Evolutionary conservation across 1,140 invertebrate species (phyloP).

Genomic region (Aphis craccivora): DNA sequence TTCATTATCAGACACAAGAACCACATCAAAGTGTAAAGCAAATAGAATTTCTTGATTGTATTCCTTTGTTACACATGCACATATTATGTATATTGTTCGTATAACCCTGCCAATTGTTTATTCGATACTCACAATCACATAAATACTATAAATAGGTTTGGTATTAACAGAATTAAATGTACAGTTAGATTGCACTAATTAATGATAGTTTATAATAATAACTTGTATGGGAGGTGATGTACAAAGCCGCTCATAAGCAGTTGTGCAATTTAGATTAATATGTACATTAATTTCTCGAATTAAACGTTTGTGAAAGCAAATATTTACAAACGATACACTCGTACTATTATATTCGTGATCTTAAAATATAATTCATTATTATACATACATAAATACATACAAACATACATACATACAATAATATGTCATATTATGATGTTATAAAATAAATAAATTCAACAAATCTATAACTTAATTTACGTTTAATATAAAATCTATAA

Average conservation of each 20-base stretch:
- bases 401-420: too few relatives aligned
- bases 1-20: background rate
- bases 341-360: background rate
- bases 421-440: too few relatives aligned
- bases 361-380: background rate
- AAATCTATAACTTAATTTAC: background rate
- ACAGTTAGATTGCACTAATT: background rate
- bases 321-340: background rate
- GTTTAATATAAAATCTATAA: background rate
- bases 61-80: background rate
- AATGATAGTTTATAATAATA: background rate
- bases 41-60: background rate
- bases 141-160: background rate
- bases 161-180: background rate
- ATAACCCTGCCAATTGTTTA: background rate
- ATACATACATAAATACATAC: background rate
- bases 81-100: background rate
- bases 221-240: background rate
- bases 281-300: background rate
- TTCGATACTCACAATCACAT: background rate
- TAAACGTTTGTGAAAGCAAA: background rate
- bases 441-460: background rate
- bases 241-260: background rate
- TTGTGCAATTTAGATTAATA: background rate
- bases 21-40: conserved; percentile 20